Evolutionary conservation across 53 echinoderm and acorn worm species (phyloP).

Genomic region (Paracentrotus lividus): DNA sequence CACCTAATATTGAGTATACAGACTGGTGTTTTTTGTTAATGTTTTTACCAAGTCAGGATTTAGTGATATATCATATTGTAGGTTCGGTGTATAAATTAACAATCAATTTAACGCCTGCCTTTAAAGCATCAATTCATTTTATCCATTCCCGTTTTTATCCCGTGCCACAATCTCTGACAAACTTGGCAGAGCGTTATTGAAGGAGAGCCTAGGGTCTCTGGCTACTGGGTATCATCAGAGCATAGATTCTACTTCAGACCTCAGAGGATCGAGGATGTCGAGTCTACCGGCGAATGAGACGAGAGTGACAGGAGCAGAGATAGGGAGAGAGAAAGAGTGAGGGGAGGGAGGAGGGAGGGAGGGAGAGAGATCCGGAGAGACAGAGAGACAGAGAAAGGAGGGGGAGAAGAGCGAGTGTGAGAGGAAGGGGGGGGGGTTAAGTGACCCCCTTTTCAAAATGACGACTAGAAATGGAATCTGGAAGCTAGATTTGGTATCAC

Average conservation of each 20-base stretch:
- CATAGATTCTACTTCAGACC: no score
- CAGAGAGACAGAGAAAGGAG: not conserved
- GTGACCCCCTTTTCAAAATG: no score
- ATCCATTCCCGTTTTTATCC: not conserved
- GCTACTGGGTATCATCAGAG: not conserved
- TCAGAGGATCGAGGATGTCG: not conserved
- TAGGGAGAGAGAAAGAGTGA: not conserved
- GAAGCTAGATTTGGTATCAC: no score
- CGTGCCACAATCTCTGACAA: not conserved
- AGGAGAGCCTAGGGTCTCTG: not conserved
- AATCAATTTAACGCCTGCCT: not conserved
- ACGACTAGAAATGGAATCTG: no score
- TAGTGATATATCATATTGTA: no score
- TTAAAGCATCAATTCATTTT: no score
- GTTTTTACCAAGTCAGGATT: no score
- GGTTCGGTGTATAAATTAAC: no score
- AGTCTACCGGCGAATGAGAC: not conserved
- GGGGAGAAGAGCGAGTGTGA: no score
- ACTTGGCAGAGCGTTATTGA: slow-evolving; percentile 6
- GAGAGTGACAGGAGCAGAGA: not conserved
- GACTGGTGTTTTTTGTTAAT: no score
- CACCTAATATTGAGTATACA: no score
- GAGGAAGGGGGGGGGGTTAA: not conserved
- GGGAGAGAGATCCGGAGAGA: not conserved
- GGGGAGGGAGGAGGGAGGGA: not conserved